Evolutionary conservation across 2,797 vertebrate genomes (phyloP), one percentile per base, ranked within the genome.

Genomic region (Sternotherus odoratus): DNA sequence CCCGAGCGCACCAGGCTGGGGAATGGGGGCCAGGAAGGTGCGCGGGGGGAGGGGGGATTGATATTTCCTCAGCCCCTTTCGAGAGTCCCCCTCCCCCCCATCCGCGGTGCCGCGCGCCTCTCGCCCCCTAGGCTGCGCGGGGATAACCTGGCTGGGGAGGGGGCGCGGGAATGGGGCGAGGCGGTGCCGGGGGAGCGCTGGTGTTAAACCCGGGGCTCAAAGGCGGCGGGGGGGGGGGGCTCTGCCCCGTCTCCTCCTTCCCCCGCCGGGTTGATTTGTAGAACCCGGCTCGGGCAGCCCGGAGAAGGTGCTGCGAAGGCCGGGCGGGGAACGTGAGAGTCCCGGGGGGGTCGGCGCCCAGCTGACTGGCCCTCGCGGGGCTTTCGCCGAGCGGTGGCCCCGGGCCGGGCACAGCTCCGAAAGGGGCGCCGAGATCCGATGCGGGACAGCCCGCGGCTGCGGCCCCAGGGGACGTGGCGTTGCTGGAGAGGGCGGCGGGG

Each of bases 21-120:
- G 21, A 8, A 75, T 92, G 85, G 74, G 83, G 93, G 93, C 94
- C 94, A 94, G 94, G 93, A 90, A 74, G 93, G 56, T 81, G 85
- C 96, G 88, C 91, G 87, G 95, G 82, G 91, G 86, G 90, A 93
- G 96, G 39, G 57, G n/a, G 17, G 43, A 51, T 30, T 72, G 80
- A 16, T 83, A 13, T 1, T 48, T 49, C 77, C 30, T 28, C 24
- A 19, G 46, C 74, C 72, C 36, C 11, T 19, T 46, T 19, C 4
- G 19, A 63, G 60, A 16, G 30, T 17, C 57, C 16, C 30, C 57
- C 54, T 56, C 26, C 54, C 26, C 24, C 54, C 12, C 5, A 17
- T 63, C 48, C 8, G 6, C 12, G 53, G n/a, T 23, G 56, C 78
- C 9, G 26, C 21, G 69, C 82, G 36, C 33, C 33, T 63, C 60